Base-by-base conservation (phyloP, 2,888 invertebrate species). In the Amiota mariae region DNA sequence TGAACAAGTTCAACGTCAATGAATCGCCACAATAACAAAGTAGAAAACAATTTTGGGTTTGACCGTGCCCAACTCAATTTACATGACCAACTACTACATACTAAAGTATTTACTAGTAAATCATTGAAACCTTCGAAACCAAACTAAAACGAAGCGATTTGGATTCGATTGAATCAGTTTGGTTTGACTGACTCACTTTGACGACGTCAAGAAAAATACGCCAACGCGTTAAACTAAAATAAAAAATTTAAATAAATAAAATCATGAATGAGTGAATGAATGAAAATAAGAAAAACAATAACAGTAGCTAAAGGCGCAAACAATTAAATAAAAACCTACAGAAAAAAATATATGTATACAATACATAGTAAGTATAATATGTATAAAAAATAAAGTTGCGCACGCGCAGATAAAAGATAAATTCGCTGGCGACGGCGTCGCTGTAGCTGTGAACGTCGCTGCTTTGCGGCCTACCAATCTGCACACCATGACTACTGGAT, bases 1-100 rank as follows among this genome's bases (percentile, higher is more conserved):
- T 47, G 46, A 36, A 48, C 66, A 66, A 66, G 66, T 66, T 66
- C 48, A 66, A 66, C 66, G 49, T 66, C 48, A 66, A 66, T 48
- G 66, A 47, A 48, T 18, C 66, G 66, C 66, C 48, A 4, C 48
- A 9, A 12, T 18, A 47, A 66, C 66, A 66, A 66, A 48, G n/a
- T 47, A 66, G 12, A 46, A 63, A n/a, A n/a, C 36, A 2, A 63
- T 15, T 13, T 66, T 66, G 48, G 13, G 8, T 11, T 20, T 47
- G 66, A 48, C 47, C 15, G 48, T n/a, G 66, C n/a, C 12, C 54
- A 54, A 54, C n/a, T 54, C 63, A 63, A 63, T 63, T 63, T 63
- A 46, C 46, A 63, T 46, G 63, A 36, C 6, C 36, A 36, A 36
- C 63, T 9, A 20, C 12, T 12, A n/a, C n/a, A n/a, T n/a, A 8